Conservation (phyloP, 2,113 vertebrate species). For the Alethe diademata region DNA sequence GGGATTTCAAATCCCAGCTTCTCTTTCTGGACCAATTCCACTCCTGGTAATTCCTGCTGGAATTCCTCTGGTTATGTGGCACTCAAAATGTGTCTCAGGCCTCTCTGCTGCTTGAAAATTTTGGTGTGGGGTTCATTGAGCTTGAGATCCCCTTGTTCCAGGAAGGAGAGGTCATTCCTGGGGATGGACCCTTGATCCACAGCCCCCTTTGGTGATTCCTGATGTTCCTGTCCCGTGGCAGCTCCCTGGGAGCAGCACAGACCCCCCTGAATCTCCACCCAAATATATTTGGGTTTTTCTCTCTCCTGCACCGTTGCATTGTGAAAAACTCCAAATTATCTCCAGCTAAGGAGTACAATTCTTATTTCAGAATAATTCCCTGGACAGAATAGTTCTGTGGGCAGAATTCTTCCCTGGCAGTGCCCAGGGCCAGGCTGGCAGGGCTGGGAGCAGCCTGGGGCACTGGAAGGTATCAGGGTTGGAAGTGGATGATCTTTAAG, state of each 20-base stretch:
- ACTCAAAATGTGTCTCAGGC: too few relatives aligned
- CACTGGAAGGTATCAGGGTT: rapidly evolving
- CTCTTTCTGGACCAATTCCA: neutral
- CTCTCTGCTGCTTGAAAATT: neutral
- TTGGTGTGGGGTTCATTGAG: rapidly evolving
- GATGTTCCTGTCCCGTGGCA: rapidly evolving
- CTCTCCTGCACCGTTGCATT: neutral
- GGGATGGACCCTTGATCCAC: neutral
- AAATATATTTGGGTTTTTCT: neutral
- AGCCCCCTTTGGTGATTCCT: neutral
- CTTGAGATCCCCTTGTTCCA: neutral
- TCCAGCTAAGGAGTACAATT: neutral
- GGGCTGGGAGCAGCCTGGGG: neutral
- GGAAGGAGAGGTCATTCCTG: neutral
- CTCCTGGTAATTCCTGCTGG: neutral
- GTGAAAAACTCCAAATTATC: neutral
- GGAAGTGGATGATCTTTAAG: neutral
- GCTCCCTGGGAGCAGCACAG: neutral
- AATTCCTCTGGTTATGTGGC: rapidly evolving
- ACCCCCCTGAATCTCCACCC: neutral
- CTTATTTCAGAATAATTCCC: too few relatives aligned
- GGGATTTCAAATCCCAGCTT: neutral
- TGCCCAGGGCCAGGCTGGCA: neutral
- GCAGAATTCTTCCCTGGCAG: neutral
- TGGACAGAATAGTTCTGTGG: too few relatives aligned